Evolutionary conservation across 2,113 vertebrate species (phyloP).

Genomic region (Cinclus cinclus): DNA sequence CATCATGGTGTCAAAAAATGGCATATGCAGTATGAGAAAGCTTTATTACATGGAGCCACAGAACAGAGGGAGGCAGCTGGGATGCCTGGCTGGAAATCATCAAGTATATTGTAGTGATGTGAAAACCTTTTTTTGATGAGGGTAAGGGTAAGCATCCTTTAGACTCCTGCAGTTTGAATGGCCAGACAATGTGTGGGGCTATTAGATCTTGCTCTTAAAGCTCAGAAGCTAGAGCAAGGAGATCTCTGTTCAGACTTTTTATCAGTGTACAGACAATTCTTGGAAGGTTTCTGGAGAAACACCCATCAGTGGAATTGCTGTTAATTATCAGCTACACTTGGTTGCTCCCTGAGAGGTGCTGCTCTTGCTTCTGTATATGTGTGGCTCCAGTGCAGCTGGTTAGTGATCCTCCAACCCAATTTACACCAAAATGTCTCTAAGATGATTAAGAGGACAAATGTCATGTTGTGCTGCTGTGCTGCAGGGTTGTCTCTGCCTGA

Average conservation of each 20-base stretch:
- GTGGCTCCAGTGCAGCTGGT: rapidly evolving
- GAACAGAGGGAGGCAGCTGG: background rate
- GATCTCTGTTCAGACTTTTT: background rate
- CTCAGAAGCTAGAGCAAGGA: background rate
- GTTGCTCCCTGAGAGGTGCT: background rate
- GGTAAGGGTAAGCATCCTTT: background rate
- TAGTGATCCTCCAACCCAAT: background rate
- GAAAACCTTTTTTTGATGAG: background rate
- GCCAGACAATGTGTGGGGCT: background rate
- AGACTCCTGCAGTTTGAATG: background rate
- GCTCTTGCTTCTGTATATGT: background rate
- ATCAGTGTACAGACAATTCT: slow-evolving; percentile 33
- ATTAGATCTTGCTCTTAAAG: background rate
- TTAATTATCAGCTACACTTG: background rate
- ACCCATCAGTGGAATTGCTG: background rate
- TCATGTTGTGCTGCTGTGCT: background rate
- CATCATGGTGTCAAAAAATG: background rate
- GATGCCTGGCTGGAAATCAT: background rate
- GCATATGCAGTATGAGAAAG: background rate
- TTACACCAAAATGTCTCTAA: background rate
- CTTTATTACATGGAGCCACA: background rate
- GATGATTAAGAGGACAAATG: slow-evolving; percentile 32
- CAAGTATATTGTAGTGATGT: background rate
- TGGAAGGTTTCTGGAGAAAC: slow-evolving; percentile 43
- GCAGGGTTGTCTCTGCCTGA: slow-evolving; percentile 64